Evolutionary conservation across 1,140 invertebrate species (phyloP).

Genomic region (Lysiphlebus fabarum): DNA sequence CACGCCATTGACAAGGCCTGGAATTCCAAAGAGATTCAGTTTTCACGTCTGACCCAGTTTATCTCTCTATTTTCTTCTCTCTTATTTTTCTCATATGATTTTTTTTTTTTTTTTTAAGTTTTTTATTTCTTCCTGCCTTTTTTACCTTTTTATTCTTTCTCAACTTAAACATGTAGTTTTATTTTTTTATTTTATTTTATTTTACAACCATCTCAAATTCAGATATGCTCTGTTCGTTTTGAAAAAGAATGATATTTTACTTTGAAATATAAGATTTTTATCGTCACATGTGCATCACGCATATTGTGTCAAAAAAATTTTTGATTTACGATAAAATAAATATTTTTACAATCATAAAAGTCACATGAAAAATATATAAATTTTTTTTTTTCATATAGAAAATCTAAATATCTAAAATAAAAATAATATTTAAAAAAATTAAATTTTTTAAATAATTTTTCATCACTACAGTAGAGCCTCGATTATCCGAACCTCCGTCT

Average conservation of each 20-base stretch:
- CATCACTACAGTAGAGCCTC: too few relatives aligned
- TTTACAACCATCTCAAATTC: too few relatives aligned
- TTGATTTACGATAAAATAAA: slow-evolving; percentile 6
- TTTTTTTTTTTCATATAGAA: too few relatives aligned
- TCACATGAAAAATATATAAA: background rate
- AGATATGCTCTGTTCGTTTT: too few relatives aligned
- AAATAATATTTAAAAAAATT: too few relatives aligned
- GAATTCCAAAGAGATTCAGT: background rate
- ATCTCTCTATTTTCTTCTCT: slow-evolving; percentile 3
- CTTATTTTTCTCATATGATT: background rate
- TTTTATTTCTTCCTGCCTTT: too few relatives aligned
- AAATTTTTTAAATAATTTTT: too few relatives aligned
- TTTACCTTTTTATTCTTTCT: too few relatives aligned
- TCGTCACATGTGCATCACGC: background rate
- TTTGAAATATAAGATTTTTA: background rate
- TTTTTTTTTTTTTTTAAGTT: background rate
- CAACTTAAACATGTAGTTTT: background rate
- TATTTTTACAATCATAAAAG: slow-evolving; percentile 4
- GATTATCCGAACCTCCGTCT: too few relatives aligned
- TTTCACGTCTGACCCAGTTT: slow-evolving; percentile 13
- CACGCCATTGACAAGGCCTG: background rate
- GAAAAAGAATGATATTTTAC: background rate
- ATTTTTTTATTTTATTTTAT: background rate
- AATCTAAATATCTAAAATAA: too few relatives aligned
- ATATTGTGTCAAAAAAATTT: background rate